These are phyloP conservation scores for Lepisosteus oculatus DNA, from an alignment of 2,113 vertebrate genomes.

Conservation along the genomic window DNA sequence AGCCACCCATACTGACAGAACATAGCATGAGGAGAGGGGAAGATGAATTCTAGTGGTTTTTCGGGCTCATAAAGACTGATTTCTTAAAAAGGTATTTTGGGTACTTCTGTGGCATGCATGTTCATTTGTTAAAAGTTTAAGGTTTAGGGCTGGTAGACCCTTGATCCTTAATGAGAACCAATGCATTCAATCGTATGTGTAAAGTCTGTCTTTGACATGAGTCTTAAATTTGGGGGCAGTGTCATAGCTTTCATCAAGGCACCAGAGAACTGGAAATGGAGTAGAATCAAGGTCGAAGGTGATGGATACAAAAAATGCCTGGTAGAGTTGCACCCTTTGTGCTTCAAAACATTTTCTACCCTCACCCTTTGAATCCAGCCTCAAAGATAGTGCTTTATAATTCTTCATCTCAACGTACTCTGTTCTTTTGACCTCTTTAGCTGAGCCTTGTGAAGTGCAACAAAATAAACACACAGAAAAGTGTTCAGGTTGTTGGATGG, in stretches of 20 bases:
- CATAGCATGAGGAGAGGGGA: neutral
- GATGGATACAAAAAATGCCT: neutral
- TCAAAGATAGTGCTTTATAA: too few relatives aligned
- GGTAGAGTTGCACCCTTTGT: too few relatives aligned
- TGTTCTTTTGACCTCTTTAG: too few relatives aligned
- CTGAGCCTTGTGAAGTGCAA: too few relatives aligned
- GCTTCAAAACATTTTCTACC: neutral
- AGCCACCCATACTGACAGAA: neutral
- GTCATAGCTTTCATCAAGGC: neutral
- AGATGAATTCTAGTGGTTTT: neutral
- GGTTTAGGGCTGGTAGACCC: neutral
- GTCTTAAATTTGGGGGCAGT: constrained; percentile 7
- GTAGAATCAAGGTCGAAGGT: neutral
- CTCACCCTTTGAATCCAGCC: neutral
- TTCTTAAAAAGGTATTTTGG: neutral
- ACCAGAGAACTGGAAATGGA: neutral
- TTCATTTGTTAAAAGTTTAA: constrained; percentile 1
- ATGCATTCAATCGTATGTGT: neutral
- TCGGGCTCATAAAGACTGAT: neutral
- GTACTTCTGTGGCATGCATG: neutral
- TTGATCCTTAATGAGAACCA: neutral
- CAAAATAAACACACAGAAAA: too few relatives aligned
- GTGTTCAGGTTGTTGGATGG: too few relatives aligned
- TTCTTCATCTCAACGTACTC: too few relatives aligned
- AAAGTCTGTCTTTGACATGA: neutral